Evolutionary conservation across 2,888 invertebrate species (phyloP), one percentile per base, ranked within the genome.

Genomic region (Rotaria macrura): DNA sequence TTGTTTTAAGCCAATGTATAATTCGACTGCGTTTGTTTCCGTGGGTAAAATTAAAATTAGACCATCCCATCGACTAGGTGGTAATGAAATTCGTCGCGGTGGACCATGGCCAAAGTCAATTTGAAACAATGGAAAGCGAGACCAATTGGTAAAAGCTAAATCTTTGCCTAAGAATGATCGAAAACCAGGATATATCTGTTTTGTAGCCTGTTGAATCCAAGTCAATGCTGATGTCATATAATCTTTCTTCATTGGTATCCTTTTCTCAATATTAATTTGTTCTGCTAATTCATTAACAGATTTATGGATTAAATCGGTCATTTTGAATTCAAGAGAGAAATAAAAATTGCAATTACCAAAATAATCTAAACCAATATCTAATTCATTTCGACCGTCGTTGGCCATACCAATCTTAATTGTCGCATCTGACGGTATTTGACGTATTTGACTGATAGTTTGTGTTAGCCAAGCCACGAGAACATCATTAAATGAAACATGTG

Each of bases 321-420:
- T 55, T 55, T 47, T 3, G 5, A 84, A 55, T 55, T 84, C 49
- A 38, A 55, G 34, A 25, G 40, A 34, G 40, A 84, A 38, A 40
- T 40, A 84, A 38, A 84, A 84, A 84, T 84, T 84, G 38, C 54
- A 54, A 55, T 84, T 84, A 55, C 84, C 84, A 84, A 55, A 54
- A 40, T 84, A 84, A 55, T 43, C 49, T 17, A 29, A 34, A 29
- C 29, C 65, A 65, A 65, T 10, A 34, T 34, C 65, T 65, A 65
- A 34, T 34, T 65, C 65, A 29, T 17, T 10, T 29, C 65, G 65
- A 65, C 65, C 65, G 34, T 65, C 34, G 17, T 29, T 65, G 1
- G 65, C 65, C 34, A 65, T 65, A 34, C 65, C 65, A 17, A 65
- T 34, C 14, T 34, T 65, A 34, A 65, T 17, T 14, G 65, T 65